Conservation (phyloP, 2,888 invertebrate genomes). For the Ashinkailepas kermadecensis region DNA sequence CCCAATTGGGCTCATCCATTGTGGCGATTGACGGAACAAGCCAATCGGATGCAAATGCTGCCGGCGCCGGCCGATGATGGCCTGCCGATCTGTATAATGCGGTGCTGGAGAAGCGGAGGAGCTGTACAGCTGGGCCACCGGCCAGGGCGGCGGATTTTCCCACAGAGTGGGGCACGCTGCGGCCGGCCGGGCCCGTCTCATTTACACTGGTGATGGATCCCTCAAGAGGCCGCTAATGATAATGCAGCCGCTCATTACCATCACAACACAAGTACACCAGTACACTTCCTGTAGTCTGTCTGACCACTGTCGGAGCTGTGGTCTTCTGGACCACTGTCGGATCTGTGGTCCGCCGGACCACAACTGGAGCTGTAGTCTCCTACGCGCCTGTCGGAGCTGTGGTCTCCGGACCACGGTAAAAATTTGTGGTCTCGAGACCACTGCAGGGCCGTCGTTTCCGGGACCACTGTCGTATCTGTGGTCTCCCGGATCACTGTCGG, state of each 20-base stretch:
- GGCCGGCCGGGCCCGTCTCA: not conserved
- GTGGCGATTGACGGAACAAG: no score
- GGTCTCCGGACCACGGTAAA: no score
- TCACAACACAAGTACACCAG: not conserved
- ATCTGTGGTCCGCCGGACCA: not conserved
- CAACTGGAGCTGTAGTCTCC: not conserved
- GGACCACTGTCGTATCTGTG: no score
- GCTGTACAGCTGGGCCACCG: not conserved
- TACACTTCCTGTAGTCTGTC: not conserved
- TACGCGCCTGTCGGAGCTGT: no score
- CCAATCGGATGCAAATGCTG: no score
- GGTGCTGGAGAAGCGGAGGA: not conserved
- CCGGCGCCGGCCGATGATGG: no score
- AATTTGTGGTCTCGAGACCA: no score
- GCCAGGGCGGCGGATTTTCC: not conserved
- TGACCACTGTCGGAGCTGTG: not conserved
- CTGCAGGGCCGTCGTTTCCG: no score
- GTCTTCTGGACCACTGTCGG: not conserved
- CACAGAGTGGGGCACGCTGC: not conserved
- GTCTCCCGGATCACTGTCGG: no score
- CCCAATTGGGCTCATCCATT: no score
- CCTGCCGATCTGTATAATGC: not conserved
- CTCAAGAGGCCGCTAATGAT: not conserved
- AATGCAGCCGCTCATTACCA: not conserved
- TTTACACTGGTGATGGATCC: slow-evolving; percentile 7